A percentile compares a stretch with the other conserved stretches of the same genome.
Conservation (phyloP, 1,140 invertebrate genomes). For the Pygmarrhopalites habei region DNA sequence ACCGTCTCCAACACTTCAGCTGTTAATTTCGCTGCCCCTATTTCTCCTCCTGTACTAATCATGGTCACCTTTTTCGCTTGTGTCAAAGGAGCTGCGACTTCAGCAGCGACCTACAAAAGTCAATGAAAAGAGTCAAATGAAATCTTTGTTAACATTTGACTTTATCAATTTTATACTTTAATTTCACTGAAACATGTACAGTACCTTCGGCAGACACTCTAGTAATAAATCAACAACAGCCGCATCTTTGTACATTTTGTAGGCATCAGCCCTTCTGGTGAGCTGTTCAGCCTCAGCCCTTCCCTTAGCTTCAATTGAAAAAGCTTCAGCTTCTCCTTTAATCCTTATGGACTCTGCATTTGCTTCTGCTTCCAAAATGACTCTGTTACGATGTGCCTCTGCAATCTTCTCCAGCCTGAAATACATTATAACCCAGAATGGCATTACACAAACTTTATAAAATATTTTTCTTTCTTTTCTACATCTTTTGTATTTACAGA, state of each 20-base stretch:
- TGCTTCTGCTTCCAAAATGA: conserved; percentile 85
- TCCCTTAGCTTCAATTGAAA: conserved; percentile 85
- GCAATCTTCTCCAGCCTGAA: conserved; percentile 80
- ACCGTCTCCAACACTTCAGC: conserved; percentile 89
- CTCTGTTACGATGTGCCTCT: conserved; percentile 77
- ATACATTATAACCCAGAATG: too few species aligned
- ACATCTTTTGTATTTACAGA: too few species aligned
- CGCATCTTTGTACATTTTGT: conserved; percentile 90
- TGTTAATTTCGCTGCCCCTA: conserved; percentile 88
- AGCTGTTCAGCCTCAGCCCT: conserved; percentile 94
- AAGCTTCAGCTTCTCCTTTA: conserved; percentile 75
- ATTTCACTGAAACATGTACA: neutral
- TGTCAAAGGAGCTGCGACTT: conserved; percentile 87
- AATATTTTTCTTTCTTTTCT: too few species aligned
- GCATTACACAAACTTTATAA: too few species aligned
- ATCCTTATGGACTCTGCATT: conserved; percentile 80
- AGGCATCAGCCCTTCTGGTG: conserved; percentile 92
- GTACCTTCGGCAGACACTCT: conserved; percentile 91
- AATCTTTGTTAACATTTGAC: neutral
- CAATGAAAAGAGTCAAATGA: too few species aligned
- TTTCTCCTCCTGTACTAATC: conserved; percentile 87
- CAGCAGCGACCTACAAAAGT: conserved; percentile 72
- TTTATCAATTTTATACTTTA: neutral
- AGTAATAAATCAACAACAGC: conserved; percentile 97
- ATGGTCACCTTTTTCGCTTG: conserved; percentile 89